Evolutionary conservation across 2,888 invertebrate species (phyloP).

Genomic region (Synergus umbraculus): DNA sequence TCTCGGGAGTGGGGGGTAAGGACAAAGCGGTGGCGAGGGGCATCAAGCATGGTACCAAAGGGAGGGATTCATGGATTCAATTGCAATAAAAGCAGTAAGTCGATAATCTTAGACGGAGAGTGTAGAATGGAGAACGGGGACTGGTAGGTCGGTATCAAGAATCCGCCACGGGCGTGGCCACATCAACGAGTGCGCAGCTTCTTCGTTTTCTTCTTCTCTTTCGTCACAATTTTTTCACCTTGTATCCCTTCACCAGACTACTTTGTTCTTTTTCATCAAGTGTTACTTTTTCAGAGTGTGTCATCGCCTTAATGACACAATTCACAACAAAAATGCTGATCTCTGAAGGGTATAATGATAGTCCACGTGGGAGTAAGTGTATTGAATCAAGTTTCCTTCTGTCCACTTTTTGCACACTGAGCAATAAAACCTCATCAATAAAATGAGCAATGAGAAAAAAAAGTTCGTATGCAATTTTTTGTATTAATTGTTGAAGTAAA

Average conservation of each 20-base stretch:
- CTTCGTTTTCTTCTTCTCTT: slow-evolving; percentile 47
- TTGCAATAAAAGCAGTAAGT: slow-evolving; percentile 75
- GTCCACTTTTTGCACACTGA: too few species aligned
- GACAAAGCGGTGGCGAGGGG: slow-evolving; percentile 47
- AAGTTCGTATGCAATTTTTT: too few species aligned
- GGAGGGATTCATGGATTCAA: slow-evolving; percentile 68
- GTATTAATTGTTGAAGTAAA: neutral
- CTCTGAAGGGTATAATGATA: neutral
- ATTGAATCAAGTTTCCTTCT: too few species aligned
- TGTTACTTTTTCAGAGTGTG: neutral
- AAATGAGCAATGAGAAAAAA: too few species aligned
- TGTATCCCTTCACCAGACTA: slow-evolving; percentile 27
- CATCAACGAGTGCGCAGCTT: slow-evolving; percentile 66
- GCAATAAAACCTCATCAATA: too few species aligned
- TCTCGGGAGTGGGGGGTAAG: slow-evolving; percentile 24
- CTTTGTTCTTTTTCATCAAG: slow-evolving; percentile 8
- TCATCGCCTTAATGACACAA: neutral
- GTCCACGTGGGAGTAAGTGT: neutral
- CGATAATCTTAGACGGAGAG: slow-evolving; percentile 69
- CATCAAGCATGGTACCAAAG: slow-evolving; percentile 49
- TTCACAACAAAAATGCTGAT: neutral
- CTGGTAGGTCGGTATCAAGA: slow-evolving; percentile 77
- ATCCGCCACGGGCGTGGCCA: slow-evolving; percentile 77
- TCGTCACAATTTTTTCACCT: slow-evolving; percentile 47
- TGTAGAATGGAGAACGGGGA: slow-evolving; percentile 64